Evolutionary conservation across 1,140 invertebrate species (phyloP).

Genomic region (Aphaenogaster rudis): DNA sequence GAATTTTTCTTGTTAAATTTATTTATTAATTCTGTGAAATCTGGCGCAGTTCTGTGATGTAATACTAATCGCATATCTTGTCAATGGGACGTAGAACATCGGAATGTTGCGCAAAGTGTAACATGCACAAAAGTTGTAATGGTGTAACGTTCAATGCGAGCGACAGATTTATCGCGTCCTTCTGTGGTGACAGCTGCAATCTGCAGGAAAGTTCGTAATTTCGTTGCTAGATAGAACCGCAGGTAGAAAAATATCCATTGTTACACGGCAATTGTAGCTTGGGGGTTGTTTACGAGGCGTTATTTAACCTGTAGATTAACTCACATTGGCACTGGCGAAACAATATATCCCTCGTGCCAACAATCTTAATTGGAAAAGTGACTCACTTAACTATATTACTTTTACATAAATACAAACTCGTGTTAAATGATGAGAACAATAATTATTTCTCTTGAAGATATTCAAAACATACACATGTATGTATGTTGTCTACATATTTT

Average conservation of each 20-base stretch:
- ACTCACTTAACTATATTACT: conserved; percentile 16
- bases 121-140: background rate
- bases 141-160: conserved; percentile 3
- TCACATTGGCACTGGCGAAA: background rate
- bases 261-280: conserved; percentile 33
- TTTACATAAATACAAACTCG: background rate
- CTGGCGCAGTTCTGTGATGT: background rate
- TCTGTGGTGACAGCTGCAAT: conserved; percentile 20
- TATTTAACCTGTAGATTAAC: conserved; percentile 50
- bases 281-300: conserved; percentile 32
- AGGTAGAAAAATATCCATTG: conserved; percentile 38
- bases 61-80: background rate
- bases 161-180: conserved; percentile 22
- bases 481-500: background rate
- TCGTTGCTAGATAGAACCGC: conserved; percentile 8
- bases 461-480: background rate
- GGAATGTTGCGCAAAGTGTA: background rate
- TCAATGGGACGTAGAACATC: background rate
- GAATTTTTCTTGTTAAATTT: background rate
- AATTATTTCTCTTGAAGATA: conserved; percentile 1
- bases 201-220: conserved; percentile 32
- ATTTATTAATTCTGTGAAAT: background rate
- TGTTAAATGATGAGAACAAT: background rate
- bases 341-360: background rate
- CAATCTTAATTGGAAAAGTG: conserved; percentile 32